phyloP scores from a whole-genome alignment of 2,797 vertebrate species.

The Chloroceryle inda region DNA sequence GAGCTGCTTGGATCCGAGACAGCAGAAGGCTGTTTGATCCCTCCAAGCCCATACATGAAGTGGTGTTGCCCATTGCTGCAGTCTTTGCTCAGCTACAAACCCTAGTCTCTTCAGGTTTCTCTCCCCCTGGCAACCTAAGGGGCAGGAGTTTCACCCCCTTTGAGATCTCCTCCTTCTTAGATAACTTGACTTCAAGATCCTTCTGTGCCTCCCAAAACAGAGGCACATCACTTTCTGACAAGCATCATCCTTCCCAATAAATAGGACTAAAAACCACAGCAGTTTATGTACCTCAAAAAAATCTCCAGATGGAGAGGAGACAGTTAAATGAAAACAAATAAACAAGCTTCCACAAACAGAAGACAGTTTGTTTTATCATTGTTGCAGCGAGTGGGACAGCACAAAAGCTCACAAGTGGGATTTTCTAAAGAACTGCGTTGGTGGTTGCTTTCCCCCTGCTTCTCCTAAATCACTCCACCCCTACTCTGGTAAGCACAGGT shows the following conservation, averaged over 20 bases:
- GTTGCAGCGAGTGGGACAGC: background rate
- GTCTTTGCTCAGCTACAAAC: background rate
- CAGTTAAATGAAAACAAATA: background rate
- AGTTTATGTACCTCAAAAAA: background rate
- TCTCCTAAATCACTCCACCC: background rate
- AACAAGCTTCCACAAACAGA: background rate
- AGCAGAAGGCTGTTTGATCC: background rate
- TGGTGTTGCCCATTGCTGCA: background rate
- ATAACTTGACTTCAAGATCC: background rate
- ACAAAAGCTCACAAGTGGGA: background rate
- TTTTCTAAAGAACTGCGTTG: background rate
- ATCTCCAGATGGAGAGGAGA: background rate
- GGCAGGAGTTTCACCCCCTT: fast-evolving
- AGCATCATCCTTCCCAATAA: background rate
- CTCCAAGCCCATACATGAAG: background rate
- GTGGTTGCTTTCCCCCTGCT: background rate
- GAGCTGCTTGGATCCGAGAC: background rate
- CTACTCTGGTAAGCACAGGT: background rate
- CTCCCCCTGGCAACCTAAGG: background rate
- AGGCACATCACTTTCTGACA: background rate
- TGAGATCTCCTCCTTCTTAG: background rate
- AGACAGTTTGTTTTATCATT: background rate
- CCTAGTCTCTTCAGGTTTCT: background rate
- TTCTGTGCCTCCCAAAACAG: background rate
- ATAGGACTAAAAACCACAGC: background rate